A percentile compares a stretch with the other conserved stretches of the same genome.
Evolutionary conservation across 1,140 invertebrate genomes (phyloP).

Genomic region (Spodoptera litura): DNA sequence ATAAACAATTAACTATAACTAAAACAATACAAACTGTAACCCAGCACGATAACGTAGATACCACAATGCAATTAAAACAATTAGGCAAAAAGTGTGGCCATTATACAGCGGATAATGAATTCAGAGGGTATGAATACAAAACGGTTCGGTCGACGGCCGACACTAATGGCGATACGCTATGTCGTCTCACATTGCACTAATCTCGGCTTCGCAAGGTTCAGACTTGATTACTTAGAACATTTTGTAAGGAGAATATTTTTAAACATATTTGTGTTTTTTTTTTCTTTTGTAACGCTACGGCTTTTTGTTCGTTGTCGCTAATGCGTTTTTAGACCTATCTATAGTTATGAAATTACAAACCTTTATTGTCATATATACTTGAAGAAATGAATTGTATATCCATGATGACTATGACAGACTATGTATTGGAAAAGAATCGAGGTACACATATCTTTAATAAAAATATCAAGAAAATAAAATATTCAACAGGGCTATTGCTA

Average conservation of each 20-base stretch:
- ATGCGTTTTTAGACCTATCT: no score
- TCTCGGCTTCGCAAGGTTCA: constrained; percentile 15
- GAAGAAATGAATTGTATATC: no score
- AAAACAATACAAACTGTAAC: not conserved
- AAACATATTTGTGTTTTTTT: no score
- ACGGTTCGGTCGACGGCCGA: constrained; percentile 11
- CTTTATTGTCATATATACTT: no score
- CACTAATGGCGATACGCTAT: constrained; percentile 40
- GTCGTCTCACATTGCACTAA: constrained; percentile 48
- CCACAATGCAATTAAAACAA: constrained; percentile 28
- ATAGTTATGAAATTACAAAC: no score
- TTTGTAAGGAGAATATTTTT: not conserved
- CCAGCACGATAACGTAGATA: not conserved
- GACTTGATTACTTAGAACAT: not conserved
- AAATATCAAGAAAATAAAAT: no score
- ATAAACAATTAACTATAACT: not conserved
- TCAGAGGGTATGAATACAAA: constrained; percentile 24
- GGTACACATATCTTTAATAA: no score
- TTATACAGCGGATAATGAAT: constrained; percentile 49
- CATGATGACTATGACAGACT: no score
- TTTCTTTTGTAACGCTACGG: no score
- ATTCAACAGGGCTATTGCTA: no score
- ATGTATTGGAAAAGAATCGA: no score
- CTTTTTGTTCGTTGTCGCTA: no score
- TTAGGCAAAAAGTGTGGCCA: not conserved